Conservation (phyloP, 2,888 invertebrate species). For the Pardosa pseudoannulata region DNA sequence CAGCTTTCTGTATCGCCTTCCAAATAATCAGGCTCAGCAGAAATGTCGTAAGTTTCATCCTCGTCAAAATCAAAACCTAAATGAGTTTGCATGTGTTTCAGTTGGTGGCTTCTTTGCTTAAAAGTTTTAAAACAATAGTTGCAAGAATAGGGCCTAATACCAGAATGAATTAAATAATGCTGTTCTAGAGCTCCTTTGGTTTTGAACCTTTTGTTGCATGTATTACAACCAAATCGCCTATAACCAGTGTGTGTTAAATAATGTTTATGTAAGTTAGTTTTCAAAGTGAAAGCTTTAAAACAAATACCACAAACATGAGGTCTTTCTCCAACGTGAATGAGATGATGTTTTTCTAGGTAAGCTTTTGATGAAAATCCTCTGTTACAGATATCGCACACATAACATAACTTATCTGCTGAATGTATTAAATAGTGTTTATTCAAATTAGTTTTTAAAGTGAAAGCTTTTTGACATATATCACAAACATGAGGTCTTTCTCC, state of each 20-base stretch:
- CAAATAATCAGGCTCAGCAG: background rate
- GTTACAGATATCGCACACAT: constrained; percentile 7
- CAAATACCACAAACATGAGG: constrained; percentile 73
- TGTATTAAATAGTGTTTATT: constrained; percentile 12
- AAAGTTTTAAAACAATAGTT: background rate
- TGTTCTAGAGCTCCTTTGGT: constrained; percentile 16
- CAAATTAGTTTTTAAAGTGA: constrained; percentile 26
- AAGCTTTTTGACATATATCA: constrained; percentile 17
- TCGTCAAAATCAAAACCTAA: background rate
- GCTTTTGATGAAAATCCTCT: constrained; percentile 22
- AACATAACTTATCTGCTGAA: background rate
- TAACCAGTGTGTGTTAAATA: constrained; percentile 17
- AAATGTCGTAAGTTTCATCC: background rate
- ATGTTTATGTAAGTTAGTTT: constrained; percentile 21
- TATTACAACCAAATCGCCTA: constrained; percentile 14
- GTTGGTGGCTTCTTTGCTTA: background rate
- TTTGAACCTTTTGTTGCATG: constrained; percentile 16
- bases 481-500: constrained; percentile 45
- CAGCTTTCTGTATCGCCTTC: background rate
- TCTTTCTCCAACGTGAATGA: constrained; percentile 69
- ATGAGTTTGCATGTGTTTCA: constrained; percentile 8
- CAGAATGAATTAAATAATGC: background rate
- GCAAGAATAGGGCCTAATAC: background rate
- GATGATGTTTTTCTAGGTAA: constrained; percentile 56
- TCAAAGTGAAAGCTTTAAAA: constrained; percentile 66